phyloP scores from a whole-genome alignment of 1,140 invertebrate species.

The Scylla paramamosain region DNA sequence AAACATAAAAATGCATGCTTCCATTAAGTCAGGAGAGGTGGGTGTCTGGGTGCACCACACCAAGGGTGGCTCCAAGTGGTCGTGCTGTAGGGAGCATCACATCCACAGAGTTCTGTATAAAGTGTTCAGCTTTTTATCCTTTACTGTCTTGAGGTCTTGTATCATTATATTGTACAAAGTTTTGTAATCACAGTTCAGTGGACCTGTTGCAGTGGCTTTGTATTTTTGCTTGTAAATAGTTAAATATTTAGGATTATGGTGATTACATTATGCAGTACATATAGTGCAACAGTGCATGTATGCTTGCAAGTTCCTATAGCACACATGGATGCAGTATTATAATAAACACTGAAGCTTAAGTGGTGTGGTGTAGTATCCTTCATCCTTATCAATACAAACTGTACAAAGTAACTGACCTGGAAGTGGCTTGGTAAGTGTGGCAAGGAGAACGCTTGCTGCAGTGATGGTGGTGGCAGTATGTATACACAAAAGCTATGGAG shows the following conservation, averaged over 20 bases:
- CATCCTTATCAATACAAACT: background rate
- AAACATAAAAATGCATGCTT: slow-evolving; percentile 32
- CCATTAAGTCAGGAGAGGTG: background rate
- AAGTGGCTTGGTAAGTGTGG: background rate
- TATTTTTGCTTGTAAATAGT: slow-evolving; percentile 62
- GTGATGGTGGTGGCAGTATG: background rate
- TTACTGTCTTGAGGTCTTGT: background rate
- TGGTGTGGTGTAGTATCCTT: slow-evolving; percentile 34
- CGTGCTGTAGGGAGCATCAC: background rate
- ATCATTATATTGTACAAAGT: slow-evolving; percentile 66
- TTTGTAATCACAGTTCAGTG: slow-evolving; percentile 47
- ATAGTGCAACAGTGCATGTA: slow-evolving; percentile 67
- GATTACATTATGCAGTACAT: slow-evolving; percentile 63
- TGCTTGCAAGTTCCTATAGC: slow-evolving; percentile 73
- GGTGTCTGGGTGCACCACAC: background rate
- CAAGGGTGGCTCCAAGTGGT: background rate
- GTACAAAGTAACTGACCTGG: background rate
- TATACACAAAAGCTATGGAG: background rate
- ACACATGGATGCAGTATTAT: slow-evolving; percentile 74
- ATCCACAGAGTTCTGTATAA: background rate
- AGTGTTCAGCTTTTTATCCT: slow-evolving; percentile 4
- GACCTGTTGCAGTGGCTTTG: slow-evolving; percentile 56
- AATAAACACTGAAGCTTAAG: slow-evolving; percentile 66
- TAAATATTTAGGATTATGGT: slow-evolving; percentile 56
- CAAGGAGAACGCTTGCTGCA: background rate